Percentiles rank a stretch among this genome's conserved stretches.
These are phyloP conservation scores for Habrosyne pyritoides DNA, from an alignment of 2,888 invertebrate genomes.

Conservation along the genomic window DNA sequence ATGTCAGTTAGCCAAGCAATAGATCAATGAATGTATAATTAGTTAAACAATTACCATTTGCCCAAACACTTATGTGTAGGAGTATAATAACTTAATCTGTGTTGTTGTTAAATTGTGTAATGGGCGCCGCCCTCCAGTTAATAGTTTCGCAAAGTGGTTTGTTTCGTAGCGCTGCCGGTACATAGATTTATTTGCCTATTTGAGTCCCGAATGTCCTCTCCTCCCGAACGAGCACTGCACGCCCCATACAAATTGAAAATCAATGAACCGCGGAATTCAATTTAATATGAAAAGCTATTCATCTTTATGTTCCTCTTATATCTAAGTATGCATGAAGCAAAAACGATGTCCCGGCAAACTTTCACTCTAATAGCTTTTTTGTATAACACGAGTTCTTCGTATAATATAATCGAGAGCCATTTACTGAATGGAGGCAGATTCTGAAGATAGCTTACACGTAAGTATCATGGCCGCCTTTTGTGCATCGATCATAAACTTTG, in stretches of 20 bases:
- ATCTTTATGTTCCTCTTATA: constrained; percentile 49
- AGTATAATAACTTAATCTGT: constrained; percentile 28
- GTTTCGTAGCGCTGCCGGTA: constrained; percentile 42
- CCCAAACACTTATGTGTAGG: constrained; percentile 19
- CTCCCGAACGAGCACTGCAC: constrained; percentile 43
- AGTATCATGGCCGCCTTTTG: constrained; percentile 8
- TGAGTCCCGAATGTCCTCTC: constrained; percentile 47
- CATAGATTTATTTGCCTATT: constrained; percentile 62
- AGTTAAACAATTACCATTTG: constrained; percentile 11
- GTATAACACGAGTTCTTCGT: constrained; percentile 21
- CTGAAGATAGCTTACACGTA: constrained; percentile 21
- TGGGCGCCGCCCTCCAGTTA: constrained; percentile 22
- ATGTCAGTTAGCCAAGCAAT: neutral
- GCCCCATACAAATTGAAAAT: constrained; percentile 77
- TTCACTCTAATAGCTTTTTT: constrained; percentile 40
- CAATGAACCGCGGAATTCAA: constrained; percentile 75
- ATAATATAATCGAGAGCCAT: constrained; percentile 19
- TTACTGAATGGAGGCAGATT: constrained; percentile 19
- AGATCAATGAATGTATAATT: neutral
- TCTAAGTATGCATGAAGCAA: constrained; percentile 18
- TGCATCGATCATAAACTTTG: neutral
- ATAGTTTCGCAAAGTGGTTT: constrained; percentile 40
- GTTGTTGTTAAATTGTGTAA: constrained; percentile 28
- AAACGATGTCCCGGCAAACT: constrained; percentile 33
- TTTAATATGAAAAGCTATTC: constrained; percentile 75